Evolutionary conservation across 2,113 vertebrate genomes (phyloP), one percentile per base, ranked within the genome.

Genomic region (Dasyornis broadbenti): DNA sequence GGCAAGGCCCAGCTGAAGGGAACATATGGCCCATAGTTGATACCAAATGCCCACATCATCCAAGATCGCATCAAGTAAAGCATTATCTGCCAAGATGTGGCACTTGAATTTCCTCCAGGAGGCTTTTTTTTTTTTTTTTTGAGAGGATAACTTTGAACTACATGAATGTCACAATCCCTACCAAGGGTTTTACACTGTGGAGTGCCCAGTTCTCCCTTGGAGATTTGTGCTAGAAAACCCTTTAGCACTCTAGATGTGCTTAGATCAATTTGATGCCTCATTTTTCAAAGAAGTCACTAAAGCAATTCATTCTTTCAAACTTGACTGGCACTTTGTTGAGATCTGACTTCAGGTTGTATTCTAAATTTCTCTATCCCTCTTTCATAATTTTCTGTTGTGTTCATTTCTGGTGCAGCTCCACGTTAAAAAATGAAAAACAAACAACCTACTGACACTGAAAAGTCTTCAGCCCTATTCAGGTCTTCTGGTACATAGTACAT

Each of bases 21-120:
- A 96, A 86, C 96, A 95, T 96, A 97, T 92, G 92, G 92, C 52
- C 39, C 27, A 35, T 30, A 60, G 86, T 21, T 89, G 39, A 37
- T 92, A 96, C 80, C 95, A 91, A 94, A 95, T 89, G 96, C 44
- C 91, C 72, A 64, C 91, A 81, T 83, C 68, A 78, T 56, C 47
- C 47, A 68, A 53, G 31, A 92, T 81, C 1, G 0, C 57, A 56
- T 96, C 82, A 93, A 92, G 64, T 40, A 61, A 89, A 90, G 47
- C 15, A 27, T 52, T 78, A 27, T 33, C 22, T 93, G 77, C 89
- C 82, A 96, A 96, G 86, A 89, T 33, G 56, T 56, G 49, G 37
- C 60, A 71, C 78, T 71, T 81, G 47, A 73, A 50, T 71, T 47
- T 93, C 39, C 54, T 90, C 72, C 50, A 77, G 35, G 13, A 86